Conservation (phyloP, 2,888 invertebrate genomes). For the Cotesia congregata region DNA sequence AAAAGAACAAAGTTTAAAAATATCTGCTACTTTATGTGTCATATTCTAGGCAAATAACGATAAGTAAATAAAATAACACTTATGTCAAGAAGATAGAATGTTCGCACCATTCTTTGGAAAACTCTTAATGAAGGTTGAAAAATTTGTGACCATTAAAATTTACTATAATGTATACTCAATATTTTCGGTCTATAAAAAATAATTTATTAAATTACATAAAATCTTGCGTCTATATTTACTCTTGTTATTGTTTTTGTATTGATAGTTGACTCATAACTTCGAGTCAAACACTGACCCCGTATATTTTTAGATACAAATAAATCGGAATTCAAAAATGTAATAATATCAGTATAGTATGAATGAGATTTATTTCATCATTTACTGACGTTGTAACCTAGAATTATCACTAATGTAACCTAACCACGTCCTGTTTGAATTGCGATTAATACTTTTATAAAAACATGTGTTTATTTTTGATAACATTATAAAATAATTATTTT, state of each 20-base stretch:
- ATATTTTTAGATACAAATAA: background rate
- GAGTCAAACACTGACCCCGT: background rate
- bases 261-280: background rate
- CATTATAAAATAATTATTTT: background rate
- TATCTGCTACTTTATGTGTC: slow-evolving; percentile 23
- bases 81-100: slow-evolving; percentile 21
- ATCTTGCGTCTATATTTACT: slow-evolving; percentile 7
- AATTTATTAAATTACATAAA: background rate
- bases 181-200: no score
- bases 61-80: slow-evolving; percentile 37
- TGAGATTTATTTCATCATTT: slow-evolving; percentile 28
- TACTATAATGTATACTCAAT: no score
- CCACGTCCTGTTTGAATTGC: background rate
- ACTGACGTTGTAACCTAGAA: background rate
- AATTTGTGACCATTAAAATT: background rate
- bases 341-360: slow-evolving; percentile 40
- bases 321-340: slow-evolving; percentile 14
- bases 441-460: background rate
- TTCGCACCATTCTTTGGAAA: slow-evolving; percentile 32
- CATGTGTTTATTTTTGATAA: background rate
- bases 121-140: slow-evolving; percentile 30
- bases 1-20: background rate
- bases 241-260: background rate
- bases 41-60: slow-evolving; percentile 13
- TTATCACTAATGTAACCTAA: slow-evolving; percentile 5